Base-by-base conservation (phyloP, 2,888 invertebrate species). In the Acrobasis suavella region DNA sequence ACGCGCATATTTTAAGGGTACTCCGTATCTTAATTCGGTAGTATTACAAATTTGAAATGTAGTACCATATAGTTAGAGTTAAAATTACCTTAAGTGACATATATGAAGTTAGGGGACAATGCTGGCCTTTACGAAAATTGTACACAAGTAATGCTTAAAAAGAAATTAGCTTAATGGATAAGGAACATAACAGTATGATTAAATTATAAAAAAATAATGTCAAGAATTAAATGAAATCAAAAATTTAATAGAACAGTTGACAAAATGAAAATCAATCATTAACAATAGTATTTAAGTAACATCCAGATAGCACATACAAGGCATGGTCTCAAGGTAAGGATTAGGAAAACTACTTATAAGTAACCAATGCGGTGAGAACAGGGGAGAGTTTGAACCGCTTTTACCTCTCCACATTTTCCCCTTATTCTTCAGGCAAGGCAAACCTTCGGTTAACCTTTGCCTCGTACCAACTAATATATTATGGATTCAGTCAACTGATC, bases 51-150 rank as follows among this genome's bases (percentile, higher is more conserved):
- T 73, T 71, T 74, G 73, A 73, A 74, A 74, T 75, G 73, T 74
- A 67, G 70, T 67, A 67, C 68, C 15, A 42, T 56, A 72, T 70
- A 70, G 70, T 69, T 69, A 74, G 67, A 75, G 68, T 69, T 75
- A 76, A 64, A 71, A 70, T 74, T 73, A 77, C 69, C 77, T 81
- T 80, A 82, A 62, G 67, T 73, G 72, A 77, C 76, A 82, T 46
- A 56, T 16, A 79, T 78, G 67, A 72, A 72, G 75, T 76, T 72
- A 73, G 76, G 76, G 69, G 75, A 77, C 76, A 79, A 78, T 83
- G 83, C 86, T 86, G 84, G 86, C 85, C 85, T 78, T 85, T 76
- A 69, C 55, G 60, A 56, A 7, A 56, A 55, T 16, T 38, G 38
- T 9, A 56, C 56, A 39, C 39, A 56, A 56, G 56, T 56, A 42